Evolutionary conservation across 2,888 invertebrate genomes (phyloP).

Genomic region (Drosophila lutescens): DNA sequence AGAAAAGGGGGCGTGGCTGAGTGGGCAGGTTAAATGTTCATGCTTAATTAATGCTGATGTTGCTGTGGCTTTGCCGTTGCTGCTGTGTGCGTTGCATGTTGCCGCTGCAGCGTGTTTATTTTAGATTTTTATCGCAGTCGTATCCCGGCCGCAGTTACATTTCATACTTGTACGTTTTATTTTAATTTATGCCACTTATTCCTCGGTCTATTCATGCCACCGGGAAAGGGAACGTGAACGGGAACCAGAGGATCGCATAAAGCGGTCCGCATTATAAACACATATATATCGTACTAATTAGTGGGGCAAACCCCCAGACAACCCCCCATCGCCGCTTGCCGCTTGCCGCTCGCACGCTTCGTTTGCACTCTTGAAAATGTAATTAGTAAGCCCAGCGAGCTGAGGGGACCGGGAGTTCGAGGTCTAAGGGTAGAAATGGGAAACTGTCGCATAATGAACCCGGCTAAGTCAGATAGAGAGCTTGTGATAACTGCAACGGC

Average conservation of each 20-base stretch:
- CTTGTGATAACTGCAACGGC: slow-evolving; percentile 51
- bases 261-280: slow-evolving; percentile 46
- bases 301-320: slow-evolving; percentile 59
- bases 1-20: slow-evolving; percentile 55
- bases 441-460: slow-evolving; percentile 77
- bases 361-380: slow-evolving; percentile 80
- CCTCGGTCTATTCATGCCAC: slow-evolving; percentile 51
- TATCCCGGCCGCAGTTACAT: slow-evolving; percentile 71
- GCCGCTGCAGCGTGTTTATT: slow-evolving; percentile 71
- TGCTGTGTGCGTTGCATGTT: slow-evolving; percentile 42
- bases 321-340: slow-evolving; percentile 5
- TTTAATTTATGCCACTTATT: slow-evolving; percentile 80
- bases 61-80: slow-evolving; percentile 49
- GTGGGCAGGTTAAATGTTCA: slow-evolving; percentile 78
- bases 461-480: slow-evolving; percentile 54
- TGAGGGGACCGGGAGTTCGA: slow-evolving; percentile 8
- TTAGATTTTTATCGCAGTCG: slow-evolving; percentile 72
- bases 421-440: slow-evolving; percentile 38
- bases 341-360: slow-evolving; percentile 66
- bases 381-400: slow-evolving; percentile 68
- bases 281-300: slow-evolving; percentile 71
- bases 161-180: slow-evolving; percentile 76
- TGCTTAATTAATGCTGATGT: slow-evolving; percentile 76
- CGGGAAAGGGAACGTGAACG: slow-evolving; percentile 10
- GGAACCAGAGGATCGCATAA: slow-evolving; percentile 31